Evolutionary conservation across 2,797 vertebrate species (phyloP).

Genomic region (Adelosebastes latens): DNA sequence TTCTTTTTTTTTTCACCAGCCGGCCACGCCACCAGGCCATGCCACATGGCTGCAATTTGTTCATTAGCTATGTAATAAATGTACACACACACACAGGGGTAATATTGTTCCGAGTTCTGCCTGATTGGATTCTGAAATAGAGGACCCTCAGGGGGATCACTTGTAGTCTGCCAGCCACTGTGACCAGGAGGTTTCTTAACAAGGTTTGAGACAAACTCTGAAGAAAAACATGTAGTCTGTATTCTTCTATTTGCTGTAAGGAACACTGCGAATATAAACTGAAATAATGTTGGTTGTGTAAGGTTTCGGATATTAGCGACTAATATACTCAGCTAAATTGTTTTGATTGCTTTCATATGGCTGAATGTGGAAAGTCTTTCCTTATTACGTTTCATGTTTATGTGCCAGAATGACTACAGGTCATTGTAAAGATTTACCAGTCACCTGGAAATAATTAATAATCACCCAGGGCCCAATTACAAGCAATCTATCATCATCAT

Average conservation of each 20-base stretch:
- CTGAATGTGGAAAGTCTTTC: not conserved
- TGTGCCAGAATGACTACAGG: conserved; percentile 23
- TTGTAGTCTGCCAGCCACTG: conserved; percentile 79
- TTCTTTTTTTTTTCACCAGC: conserved; percentile 45
- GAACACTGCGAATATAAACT: conserved; percentile 15
- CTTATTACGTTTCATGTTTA: conserved; percentile 28
- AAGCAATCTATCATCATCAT: conserved; percentile 68
- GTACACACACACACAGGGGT: conserved; percentile 81
- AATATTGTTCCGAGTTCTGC: conserved; percentile 81
- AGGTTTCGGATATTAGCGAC: not conserved
- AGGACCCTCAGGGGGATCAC: conserved; percentile 74
- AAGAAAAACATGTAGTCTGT: conserved; percentile 32
- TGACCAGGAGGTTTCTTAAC: conserved; percentile 72
- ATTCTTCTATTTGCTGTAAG: conserved; percentile 44
- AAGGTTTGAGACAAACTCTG: conserved; percentile 45
- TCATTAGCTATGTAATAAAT: conserved; percentile 86
- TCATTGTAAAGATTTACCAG: conserved; percentile 46
- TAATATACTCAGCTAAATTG: not conserved
- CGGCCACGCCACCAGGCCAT: conserved; percentile 68
- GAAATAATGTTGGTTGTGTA: not conserved
- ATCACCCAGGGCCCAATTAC: conserved; percentile 57
- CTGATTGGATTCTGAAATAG: conserved; percentile 81
- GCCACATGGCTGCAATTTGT: conserved; percentile 88
- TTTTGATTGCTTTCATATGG: conserved; percentile 40
- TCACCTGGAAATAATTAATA: conserved; percentile 75